Conservation (phyloP, 2,113 vertebrate genomes). For the Hassar affinis region DNA sequence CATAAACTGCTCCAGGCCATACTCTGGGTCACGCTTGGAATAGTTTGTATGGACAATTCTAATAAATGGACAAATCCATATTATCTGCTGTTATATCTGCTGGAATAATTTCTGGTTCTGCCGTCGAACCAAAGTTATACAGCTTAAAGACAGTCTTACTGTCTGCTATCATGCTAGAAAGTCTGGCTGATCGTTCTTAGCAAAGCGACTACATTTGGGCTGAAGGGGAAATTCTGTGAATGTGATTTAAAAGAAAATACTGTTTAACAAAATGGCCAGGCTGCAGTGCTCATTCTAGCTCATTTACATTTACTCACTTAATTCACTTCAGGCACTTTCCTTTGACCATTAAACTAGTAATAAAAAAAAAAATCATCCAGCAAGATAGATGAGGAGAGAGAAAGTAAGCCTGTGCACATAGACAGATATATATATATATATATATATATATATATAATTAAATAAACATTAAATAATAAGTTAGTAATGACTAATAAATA, state of each 20-base stretch:
- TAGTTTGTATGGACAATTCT: not conserved
- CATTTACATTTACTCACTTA: not conserved
- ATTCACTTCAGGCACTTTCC: not conserved
- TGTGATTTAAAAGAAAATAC: not conserved
- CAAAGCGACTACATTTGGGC: not conserved
- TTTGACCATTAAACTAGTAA: not conserved
- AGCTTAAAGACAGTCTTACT: not conserved
- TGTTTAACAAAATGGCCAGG: not conserved
- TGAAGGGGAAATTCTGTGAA: not conserved
- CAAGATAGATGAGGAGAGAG: not conserved
- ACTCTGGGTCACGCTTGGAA: not conserved
- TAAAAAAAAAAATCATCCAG: not conserved
- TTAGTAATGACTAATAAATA: too few species aligned
- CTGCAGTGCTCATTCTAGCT: not conserved
- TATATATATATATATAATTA: too few species aligned
- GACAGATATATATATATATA: too few species aligned
- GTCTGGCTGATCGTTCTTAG: not conserved
- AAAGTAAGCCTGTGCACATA: slow-evolving; percentile 4
- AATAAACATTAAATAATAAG: too few species aligned
- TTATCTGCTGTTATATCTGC: not conserved
- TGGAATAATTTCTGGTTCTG: not conserved
- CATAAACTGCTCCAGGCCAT: not conserved
- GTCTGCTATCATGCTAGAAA: too few species aligned
- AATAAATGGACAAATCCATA: too few species aligned
- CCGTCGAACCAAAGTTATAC: not conserved